Base-by-base conservation (phyloP, 2,113 vertebrate genomes). In the Ictalurus furcatus region DNA sequence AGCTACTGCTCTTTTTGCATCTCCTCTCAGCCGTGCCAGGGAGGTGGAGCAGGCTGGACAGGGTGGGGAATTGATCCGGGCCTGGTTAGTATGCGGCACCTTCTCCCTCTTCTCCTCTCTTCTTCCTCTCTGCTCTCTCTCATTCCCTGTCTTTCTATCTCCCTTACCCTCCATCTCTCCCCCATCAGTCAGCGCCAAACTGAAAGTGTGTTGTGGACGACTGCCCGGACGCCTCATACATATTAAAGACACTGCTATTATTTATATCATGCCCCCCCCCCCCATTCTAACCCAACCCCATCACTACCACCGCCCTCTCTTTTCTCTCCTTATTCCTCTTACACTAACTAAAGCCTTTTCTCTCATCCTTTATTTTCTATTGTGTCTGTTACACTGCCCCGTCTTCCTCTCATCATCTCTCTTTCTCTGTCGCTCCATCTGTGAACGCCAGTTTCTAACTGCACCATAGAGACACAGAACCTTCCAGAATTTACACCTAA, bases 221-320 rank as follows among this genome's bases (percentile, higher is more conserved):
- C 96, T 96, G 95, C 95, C 96, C 94, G 92, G 95, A 96, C 94
- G 93, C 94, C 95, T 96, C 95, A 96, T 96, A 96, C 95, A 96
- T 96, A 96, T 96, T 96, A 96, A 96, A 96, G 93, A 93, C 94
- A 92, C 93, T 94, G 94, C 95, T 96, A 96, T 96, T 96, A 96
- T 96, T 96, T 96, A 96, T 96, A 96, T 95, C 94, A 95, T 94
- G 94, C 93, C 95, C 95, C 92, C 91, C 30, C 92, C 58, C 61
- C 92, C 90, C 88, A 92, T 92, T 92, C 65, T 92, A 84, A 58
- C 85, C 69, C n/a, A 76, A 56, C 44, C 76, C 79, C 69, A 54
- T 86, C 74, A 59, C n/a, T n/a, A 40, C 81, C 34, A 17, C 76
- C 59, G 67, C 85, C 65, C 54, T 67, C 54, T 58, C 85, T 86